Conservation (phyloP, 2,113 vertebrate genomes). For the Neolamprologus ventralis region DNA sequence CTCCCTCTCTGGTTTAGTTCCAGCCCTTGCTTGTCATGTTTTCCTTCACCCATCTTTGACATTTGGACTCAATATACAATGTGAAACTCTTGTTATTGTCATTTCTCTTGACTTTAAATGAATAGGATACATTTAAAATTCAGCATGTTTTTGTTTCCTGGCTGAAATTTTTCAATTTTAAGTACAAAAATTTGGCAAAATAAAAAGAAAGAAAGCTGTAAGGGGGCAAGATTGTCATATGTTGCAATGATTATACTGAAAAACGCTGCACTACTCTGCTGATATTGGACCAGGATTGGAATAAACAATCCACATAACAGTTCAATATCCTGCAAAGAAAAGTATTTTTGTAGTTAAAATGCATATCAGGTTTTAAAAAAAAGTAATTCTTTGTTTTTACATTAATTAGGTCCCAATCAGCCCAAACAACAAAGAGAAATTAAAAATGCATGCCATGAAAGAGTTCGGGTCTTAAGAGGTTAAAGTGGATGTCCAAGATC, state of each 20-base stretch:
- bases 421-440: background rate
- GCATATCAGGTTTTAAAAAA: background rate
- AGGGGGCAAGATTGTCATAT: background rate
- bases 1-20: background rate
- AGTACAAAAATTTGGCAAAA: background rate
- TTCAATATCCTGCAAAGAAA: background rate
- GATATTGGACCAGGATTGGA: background rate
- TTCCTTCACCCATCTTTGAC: fast-evolving
- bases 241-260: background rate
- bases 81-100: background rate
- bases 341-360: background rate
- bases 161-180: background rate
- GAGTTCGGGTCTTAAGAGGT: background rate
- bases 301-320: background rate
- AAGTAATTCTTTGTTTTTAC: background rate
- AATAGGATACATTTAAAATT: background rate
- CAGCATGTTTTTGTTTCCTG: background rate
- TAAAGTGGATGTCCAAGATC: background rate
- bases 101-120: fast-evolving
- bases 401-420: background rate
- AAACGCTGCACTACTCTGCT: fast-evolving
- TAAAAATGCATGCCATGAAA: background rate
- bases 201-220: background rate
- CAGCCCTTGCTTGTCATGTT: background rate
- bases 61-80: background rate